Conservation (phyloP, 1,140 invertebrate species). For the Trinorchestia longiramus region DNA sequence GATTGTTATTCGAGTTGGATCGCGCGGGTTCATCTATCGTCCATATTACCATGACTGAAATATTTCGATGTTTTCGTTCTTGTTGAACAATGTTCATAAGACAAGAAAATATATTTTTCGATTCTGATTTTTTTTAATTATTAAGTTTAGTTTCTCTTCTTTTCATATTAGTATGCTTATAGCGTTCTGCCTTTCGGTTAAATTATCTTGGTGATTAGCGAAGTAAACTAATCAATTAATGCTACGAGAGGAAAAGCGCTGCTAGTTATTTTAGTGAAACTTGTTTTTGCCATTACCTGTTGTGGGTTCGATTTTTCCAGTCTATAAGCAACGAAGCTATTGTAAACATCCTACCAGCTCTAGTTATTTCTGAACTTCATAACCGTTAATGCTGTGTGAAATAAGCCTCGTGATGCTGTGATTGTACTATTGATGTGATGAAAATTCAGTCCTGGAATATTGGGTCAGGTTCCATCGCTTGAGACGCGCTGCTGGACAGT, state of each 20-base stretch:
- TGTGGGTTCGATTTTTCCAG: background rate
- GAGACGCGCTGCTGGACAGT: background rate
- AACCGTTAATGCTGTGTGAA: background rate
- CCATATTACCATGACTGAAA: background rate
- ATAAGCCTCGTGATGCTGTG: background rate
- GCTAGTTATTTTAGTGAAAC: background rate
- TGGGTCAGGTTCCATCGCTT: background rate
- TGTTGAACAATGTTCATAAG: too few relatives aligned
- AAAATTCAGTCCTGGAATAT: background rate
- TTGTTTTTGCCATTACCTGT: background rate
- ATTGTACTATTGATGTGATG: background rate
- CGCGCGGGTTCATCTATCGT: background rate
- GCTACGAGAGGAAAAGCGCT: background rate
- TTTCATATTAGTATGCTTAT: too few relatives aligned
- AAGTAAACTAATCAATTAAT: too few relatives aligned
- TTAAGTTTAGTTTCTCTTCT: too few relatives aligned
- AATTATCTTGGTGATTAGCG: too few relatives aligned
- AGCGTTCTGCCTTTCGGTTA: too few relatives aligned
- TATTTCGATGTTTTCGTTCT: background rate
- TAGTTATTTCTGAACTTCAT: too few relatives aligned
- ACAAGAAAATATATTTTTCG: too few relatives aligned
- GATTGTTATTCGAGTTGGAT: background rate
- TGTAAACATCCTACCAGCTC: background rate
- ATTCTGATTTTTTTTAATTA: too few relatives aligned
- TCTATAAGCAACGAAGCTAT: background rate